phyloP scores from a whole-genome alignment of 2,797 vertebrate species.

The Oryzias dopingdopingensis region DNA sequence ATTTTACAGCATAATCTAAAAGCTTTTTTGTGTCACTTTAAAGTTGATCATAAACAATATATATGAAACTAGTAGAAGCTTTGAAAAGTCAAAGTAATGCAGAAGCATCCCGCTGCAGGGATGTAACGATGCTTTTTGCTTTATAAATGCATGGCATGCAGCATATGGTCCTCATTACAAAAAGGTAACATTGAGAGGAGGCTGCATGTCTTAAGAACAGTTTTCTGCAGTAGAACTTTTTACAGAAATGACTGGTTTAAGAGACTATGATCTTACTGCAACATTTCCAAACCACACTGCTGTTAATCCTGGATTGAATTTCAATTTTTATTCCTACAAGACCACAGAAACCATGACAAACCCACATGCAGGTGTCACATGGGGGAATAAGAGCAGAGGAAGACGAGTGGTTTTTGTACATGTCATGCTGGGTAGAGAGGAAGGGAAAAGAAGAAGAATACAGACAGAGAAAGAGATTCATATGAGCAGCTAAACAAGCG shows the following conservation, averaged over 20 bases:
- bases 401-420: background rate
- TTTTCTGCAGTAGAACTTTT: conserved; percentile 7
- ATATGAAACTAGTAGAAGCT: background rate
- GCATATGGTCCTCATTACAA: conserved; percentile 48
- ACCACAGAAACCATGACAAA: background rate
- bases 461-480: background rate
- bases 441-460: background rate
- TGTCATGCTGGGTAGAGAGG: background rate
- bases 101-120: too few relatives aligned
- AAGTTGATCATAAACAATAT: too few relatives aligned
- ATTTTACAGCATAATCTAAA: background rate
- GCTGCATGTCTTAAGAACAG: conserved; percentile 15
- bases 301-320: conserved; percentile 38
- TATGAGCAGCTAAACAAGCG: conserved; percentile 9
- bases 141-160: conserved; percentile 48
- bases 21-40: background rate
- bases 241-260: conserved; percentile 11
- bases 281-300: conserved; percentile 58
- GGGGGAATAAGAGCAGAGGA: background rate
- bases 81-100: conserved; percentile 1
- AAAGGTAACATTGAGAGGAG: conserved; percentile 56
- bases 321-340: conserved; percentile 35
- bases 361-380: background rate
- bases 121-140: too few relatives aligned
- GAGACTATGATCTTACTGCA: conserved; percentile 13